Evolutionary conservation across 2,797 vertebrate species (phyloP).

Genomic region (Rhabdophis nuchalis): DNA sequence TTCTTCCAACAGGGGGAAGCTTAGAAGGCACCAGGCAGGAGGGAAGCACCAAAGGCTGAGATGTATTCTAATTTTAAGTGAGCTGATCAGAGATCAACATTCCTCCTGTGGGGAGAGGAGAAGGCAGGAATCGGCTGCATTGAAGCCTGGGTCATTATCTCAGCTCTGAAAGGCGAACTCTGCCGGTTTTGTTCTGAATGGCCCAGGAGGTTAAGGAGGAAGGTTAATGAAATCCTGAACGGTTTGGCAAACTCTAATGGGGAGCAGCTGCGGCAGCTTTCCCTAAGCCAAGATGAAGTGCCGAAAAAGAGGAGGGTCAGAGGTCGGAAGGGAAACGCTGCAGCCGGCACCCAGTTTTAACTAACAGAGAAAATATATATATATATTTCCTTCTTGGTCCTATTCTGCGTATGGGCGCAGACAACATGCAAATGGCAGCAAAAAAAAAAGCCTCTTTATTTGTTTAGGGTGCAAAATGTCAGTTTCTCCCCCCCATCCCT

Average conservation of each 20-base stretch:
- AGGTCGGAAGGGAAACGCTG: not conserved
- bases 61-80: not conserved
- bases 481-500: not conserved
- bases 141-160: not conserved
- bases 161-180: not conserved
- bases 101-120: not conserved
- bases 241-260: not conserved
- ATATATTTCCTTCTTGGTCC: not conserved
- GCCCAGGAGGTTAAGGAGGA: slow-evolving; percentile 2
- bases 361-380: not conserved
- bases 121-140: not conserved
- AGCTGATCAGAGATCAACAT: not conserved
- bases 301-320: not conserved
- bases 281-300: not conserved
- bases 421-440: not conserved
- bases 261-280: not conserved
- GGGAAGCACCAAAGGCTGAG: no score
- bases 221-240: slow-evolving; percentile 19
- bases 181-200: not conserved
- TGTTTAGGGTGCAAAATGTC: not conserved
- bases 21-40: not conserved
- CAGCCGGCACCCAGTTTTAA: not conserved
- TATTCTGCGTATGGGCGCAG: not conserved
- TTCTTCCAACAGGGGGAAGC: not conserved
- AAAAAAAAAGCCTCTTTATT: not conserved